A percentile compares a stretch with the other conserved stretches of the same genome.
phyloP scores from a whole-genome alignment of 2,888 invertebrate genomes.

The Megamerina dolium region DNA sequence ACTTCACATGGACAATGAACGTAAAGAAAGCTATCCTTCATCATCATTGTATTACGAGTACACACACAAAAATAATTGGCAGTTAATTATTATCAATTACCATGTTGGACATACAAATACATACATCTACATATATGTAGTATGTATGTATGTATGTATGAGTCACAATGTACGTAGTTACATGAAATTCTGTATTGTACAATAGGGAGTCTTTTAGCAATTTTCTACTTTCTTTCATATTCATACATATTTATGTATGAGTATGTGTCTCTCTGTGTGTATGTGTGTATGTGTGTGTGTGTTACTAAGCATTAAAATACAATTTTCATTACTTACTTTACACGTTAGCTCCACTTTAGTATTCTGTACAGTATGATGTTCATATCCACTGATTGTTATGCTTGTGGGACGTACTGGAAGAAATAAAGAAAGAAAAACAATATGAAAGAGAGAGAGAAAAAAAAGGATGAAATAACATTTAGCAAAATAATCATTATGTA shows the following conservation, averaged over 20 bases:
- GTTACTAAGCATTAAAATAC: background rate
- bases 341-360: conserved; percentile 74
- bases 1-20: background rate
- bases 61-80: conserved; percentile 33
- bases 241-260: too few species aligned
- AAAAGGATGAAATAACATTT: too few species aligned
- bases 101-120: background rate
- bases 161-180: background rate
- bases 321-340: conserved; percentile 38
- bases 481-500: too few species aligned
- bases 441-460: background rate
- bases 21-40: background rate
- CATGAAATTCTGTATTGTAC: too few species aligned
- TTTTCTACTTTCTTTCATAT: too few species aligned
- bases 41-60: conserved; percentile 10
- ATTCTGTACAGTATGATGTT: conserved; percentile 73
- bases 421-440: conserved; percentile 11
- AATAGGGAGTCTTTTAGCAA: too few species aligned
- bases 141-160: background rate
- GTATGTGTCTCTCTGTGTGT: too few species aligned
- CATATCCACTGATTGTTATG: conserved; percentile 69
- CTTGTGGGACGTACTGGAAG: conserved; percentile 73
- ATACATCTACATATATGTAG: too few species aligned
- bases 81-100: conserved; percentile 43
- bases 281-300: background rate